Percentiles rank a stretch among this genome's conserved stretches.
Conservation (phyloP, 2,113 vertebrate genomes). For the Seriola quinqueradiata region DNA sequence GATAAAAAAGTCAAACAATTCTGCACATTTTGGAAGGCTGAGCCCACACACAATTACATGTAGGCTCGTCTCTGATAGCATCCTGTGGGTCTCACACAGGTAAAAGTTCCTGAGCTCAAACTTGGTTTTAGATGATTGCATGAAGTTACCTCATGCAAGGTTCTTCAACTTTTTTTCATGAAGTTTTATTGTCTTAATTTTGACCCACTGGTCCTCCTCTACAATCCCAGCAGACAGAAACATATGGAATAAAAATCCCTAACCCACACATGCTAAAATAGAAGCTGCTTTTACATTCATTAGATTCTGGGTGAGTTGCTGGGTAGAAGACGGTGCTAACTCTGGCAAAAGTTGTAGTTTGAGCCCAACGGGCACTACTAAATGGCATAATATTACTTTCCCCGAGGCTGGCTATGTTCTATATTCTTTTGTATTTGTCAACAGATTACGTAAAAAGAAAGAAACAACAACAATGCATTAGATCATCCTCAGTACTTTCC, state of each 20-base stretch:
- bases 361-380: not conserved
- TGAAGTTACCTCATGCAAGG: conserved; percentile 65
- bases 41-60: conserved; percentile 42
- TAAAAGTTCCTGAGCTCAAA: conserved; percentile 44
- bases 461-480: not conserved
- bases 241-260: not conserved
- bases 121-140: conserved; percentile 56
- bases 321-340: not conserved
- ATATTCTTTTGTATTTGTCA: no score
- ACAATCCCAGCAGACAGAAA: conserved; percentile 28
- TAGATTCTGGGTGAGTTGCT: not conserved
- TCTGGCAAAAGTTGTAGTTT: not conserved
- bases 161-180: conserved; percentile 38
- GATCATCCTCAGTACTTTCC: not conserved
- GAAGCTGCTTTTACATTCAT: conserved; percentile 4
- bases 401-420: not conserved
- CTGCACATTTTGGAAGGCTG: conserved; percentile 8
- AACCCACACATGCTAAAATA: conserved; percentile 30
- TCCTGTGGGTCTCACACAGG: conserved; percentile 51
- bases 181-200: conserved; percentile 34
- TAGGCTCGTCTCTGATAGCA: conserved; percentile 14
- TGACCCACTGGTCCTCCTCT: conserved; percentile 6
- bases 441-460: not conserved
- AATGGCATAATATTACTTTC: not conserved
- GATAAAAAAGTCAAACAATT: conserved; percentile 23